phyloP scores from a whole-genome alignment of 1,140 invertebrate genomes.

The Drosophila guanche region DNA sequence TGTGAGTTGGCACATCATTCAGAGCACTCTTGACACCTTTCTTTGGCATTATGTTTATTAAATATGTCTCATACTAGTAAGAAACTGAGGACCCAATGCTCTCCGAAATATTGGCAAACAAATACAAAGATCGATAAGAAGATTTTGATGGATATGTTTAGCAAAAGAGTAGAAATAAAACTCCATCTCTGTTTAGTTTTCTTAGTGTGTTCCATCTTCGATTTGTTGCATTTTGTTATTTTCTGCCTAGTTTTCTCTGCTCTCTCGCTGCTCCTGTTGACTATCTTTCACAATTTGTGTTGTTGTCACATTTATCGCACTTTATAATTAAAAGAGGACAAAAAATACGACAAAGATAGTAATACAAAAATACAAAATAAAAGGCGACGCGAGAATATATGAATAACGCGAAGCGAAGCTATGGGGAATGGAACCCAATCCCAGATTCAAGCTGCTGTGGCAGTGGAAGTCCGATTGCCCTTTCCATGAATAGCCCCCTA shows the following conservation, averaged over 20 bases:
- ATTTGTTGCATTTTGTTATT: conserved; percentile 4
- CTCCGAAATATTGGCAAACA: too few relatives aligned
- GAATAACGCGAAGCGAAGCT: conserved; percentile 15
- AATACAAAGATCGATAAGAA: too few relatives aligned
- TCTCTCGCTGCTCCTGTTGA: conserved; percentile 16
- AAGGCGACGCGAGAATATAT: neutral
- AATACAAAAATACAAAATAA: conserved; percentile 31
- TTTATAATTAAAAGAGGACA: conserved; percentile 72
- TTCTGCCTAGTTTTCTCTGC: conserved; percentile 2
- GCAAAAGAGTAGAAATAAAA: too few relatives aligned
- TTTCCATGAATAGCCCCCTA: too few relatives aligned
- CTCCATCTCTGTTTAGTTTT: too few relatives aligned
- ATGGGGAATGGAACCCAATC: neutral
- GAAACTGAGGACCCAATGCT: too few relatives aligned
- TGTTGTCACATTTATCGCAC: conserved; percentile 79
- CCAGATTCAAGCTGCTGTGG: too few relatives aligned
- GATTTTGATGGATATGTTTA: too few relatives aligned
- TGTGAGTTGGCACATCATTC: too few relatives aligned
- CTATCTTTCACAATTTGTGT: conserved; percentile 43
- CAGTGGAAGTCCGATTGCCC: neutral
- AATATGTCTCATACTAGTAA: too few relatives aligned
- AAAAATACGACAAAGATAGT: conserved; percentile 1
- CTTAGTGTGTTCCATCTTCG: conserved; percentile 8
- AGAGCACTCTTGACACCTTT: too few relatives aligned
- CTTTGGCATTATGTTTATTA: too few relatives aligned